These are phyloP conservation scores for Leistus spinibarbis DNA, from an alignment of 2,888 invertebrate species.

Conservation along the genomic window DNA sequence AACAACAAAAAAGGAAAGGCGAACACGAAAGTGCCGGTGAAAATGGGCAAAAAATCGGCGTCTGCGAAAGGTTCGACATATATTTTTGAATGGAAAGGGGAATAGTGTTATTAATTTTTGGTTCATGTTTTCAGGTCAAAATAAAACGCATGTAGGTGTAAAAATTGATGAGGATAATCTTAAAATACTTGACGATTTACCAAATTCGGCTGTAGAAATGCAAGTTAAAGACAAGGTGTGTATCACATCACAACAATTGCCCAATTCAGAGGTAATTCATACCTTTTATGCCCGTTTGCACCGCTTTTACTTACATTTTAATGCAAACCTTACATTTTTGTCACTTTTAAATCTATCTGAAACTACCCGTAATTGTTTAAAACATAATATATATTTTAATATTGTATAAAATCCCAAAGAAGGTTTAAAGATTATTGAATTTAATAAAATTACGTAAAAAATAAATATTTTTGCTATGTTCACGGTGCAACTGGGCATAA, in stretches of 20 bases:
- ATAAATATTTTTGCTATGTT: no score
- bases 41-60: conserved; percentile 46
- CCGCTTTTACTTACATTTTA: background rate
- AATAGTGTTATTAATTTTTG: background rate
- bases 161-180: conserved; percentile 81
- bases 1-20: conserved; percentile 48
- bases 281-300: background rate
- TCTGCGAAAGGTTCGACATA: conserved; percentile 52
- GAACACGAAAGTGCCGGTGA: conserved; percentile 55
- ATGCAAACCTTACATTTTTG: conserved; percentile 1
- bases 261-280: conserved; percentile 11
- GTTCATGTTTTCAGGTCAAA: background rate
- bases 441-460: no score
- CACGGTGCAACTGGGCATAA: background rate
- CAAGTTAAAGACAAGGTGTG: conserved; percentile 91
- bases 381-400: no score
- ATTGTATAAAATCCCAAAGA: no score
- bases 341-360: conserved; percentile 10
- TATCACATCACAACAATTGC: conserved; percentile 44
- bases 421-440: no score
- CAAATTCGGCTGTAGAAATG: conserved; percentile 92
- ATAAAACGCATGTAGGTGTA: conserved; percentile 71
- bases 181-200: conserved; percentile 85
- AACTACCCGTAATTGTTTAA: no score
- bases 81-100: background rate